Evolutionary conservation across 2,888 invertebrate genomes (phyloP).

Genomic region (Halictus ligatus): DNA sequence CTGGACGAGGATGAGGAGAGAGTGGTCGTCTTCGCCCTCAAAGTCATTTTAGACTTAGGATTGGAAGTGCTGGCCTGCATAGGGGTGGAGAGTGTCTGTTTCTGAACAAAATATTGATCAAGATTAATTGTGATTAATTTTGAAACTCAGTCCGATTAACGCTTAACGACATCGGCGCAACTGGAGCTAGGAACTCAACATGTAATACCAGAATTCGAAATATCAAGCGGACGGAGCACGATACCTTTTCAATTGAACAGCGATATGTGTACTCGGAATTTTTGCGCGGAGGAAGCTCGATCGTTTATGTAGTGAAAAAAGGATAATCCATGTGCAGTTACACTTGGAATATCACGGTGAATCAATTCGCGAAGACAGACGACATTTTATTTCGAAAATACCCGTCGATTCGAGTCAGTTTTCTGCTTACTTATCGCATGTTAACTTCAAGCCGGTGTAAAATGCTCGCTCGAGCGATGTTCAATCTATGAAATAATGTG

Average conservation of each 20-base stretch:
- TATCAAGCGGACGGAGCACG: not conserved
- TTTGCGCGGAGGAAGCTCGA: slow-evolving; percentile 15
- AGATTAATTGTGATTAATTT: not conserved
- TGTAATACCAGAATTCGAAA: not conserved
- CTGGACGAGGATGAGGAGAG: slow-evolving; percentile 33
- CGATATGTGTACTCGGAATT: slow-evolving; percentile 20
- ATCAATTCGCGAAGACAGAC: slow-evolving; percentile 33
- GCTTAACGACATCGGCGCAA: not conserved
- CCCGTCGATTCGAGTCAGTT: slow-evolving; percentile 4
- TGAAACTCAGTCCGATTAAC: not conserved
- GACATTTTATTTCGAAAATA: slow-evolving; percentile 56
- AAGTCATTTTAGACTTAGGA: slow-evolving; percentile 71
- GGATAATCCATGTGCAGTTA: slow-evolving; percentile 51
- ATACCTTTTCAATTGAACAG: slow-evolving; percentile 47
- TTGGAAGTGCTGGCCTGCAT: slow-evolving; percentile 67
- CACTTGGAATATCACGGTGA: slow-evolving; percentile 21
- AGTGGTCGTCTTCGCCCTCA: slow-evolving; percentile 67
- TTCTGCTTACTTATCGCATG: slow-evolving; percentile 15
- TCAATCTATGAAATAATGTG: not conserved
- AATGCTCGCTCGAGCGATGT: slow-evolving; percentile 16
- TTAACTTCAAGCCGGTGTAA: slow-evolving; percentile 42
- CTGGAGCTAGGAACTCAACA: not conserved
- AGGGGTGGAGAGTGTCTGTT: slow-evolving; percentile 63
- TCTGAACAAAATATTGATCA: slow-evolving; percentile 46
- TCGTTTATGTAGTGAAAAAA: slow-evolving; percentile 15